Evolutionary conservation across 2,888 invertebrate genomes (phyloP).

Genomic region (Trissonchulus sp.): DNA sequence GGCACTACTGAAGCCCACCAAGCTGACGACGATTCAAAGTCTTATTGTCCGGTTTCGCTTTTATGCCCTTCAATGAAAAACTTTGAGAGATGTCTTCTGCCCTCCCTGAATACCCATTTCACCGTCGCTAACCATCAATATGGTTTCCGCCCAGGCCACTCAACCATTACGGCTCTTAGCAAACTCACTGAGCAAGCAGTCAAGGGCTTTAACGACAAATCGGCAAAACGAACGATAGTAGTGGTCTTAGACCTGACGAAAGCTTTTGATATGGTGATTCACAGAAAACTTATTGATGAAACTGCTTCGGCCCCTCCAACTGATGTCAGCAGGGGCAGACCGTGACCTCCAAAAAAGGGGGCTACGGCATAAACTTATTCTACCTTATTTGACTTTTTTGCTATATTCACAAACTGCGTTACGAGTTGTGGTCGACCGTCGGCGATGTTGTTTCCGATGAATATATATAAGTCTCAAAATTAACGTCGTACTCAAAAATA

Average conservation of each 20-base stretch:
- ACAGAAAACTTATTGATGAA: not conserved
- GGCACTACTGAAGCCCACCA: constrained; percentile 1
- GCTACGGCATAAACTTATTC: no score
- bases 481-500: no score
- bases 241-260: not conserved
- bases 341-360: no score
- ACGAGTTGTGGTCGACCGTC: no score
- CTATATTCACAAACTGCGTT: no score
- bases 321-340: no score
- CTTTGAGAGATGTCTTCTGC: not conserved
- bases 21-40: not conserved
- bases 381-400: no score
- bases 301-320: not conserved
- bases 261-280: not conserved
- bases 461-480: no score
- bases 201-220: not conserved
- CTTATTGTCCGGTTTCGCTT: constrained; percentile 11
- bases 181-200: not conserved
- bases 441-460: no score
- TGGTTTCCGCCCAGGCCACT: not conserved
- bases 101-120: not conserved
- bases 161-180: not conserved
- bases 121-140: constrained; percentile 9
- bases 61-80: not conserved
- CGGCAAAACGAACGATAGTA: not conserved